These are phyloP conservation scores for Amaurobius ferox DNA, from an alignment of 2,888 invertebrate genomes.

Conservation along the genomic window DNA sequence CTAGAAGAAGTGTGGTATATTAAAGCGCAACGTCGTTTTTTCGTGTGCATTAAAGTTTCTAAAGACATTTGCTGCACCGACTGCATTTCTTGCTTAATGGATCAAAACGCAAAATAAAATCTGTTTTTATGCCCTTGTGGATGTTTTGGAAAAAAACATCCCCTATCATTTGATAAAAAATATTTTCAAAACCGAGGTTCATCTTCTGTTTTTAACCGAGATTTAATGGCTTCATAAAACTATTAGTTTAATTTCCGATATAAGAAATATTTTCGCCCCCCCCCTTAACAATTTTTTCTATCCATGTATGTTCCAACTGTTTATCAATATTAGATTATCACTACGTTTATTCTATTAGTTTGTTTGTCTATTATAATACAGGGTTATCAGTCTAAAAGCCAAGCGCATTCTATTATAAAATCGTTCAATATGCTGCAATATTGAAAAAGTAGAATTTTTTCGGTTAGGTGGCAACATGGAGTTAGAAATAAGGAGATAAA, in stretches of 20 bases:
- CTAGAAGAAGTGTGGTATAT: constrained; percentile 51
- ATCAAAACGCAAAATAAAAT: constrained; percentile 58
- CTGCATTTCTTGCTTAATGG: constrained; percentile 41
- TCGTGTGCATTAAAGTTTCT: constrained; percentile 58
- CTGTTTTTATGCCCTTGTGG: constrained; percentile 52
- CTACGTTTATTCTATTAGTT: no score
- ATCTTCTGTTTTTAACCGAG: constrained; percentile 10
- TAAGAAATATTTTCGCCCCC: no score
- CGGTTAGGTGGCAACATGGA: no score
- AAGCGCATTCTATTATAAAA: no score
- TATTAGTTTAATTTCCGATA: constrained; percentile 64
- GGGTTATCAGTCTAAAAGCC: no score
- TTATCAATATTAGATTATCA: no score
- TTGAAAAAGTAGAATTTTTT: no score
- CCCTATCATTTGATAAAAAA: constrained; percentile 44
- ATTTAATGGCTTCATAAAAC: constrained; percentile 57
- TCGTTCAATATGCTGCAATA: no score
- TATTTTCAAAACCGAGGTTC: constrained; percentile 8
- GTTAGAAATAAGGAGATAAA: no score
- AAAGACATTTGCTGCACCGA: constrained; percentile 44
- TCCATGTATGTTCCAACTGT: not conserved
- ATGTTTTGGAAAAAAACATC: constrained; percentile 39
- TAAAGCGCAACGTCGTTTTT: constrained; percentile 56
- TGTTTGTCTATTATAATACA: no score
- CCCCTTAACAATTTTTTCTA: constrained; percentile 5